Evolutionary conservation across 2,113 vertebrate species (phyloP).

Genomic region (Mugil cephalus): DNA sequence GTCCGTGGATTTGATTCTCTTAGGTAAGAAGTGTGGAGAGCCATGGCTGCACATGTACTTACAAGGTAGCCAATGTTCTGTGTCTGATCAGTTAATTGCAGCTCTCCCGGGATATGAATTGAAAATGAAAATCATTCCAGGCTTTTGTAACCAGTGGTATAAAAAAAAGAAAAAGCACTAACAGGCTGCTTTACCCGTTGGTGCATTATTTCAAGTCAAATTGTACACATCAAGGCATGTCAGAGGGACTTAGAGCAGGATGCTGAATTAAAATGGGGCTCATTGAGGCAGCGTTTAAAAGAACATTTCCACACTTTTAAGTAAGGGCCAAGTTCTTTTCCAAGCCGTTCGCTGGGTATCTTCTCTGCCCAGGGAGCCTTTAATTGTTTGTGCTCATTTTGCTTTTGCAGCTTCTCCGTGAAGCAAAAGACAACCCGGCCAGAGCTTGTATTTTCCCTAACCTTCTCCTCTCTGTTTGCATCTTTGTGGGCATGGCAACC

Average conservation of each 20-base stretch:
- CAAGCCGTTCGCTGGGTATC: background rate
- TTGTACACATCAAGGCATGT: background rate
- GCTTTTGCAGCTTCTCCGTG: slow-evolving; percentile 23
- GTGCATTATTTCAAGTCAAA: background rate
- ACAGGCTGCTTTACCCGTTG: slow-evolving; percentile 12
- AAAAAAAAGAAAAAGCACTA: background rate
- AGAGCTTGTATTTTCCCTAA: slow-evolving; percentile 14
- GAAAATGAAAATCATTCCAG: slow-evolving; percentile 29
- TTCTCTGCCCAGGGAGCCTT: slow-evolving; percentile 15
- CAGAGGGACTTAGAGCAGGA: background rate
- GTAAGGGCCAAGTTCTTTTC: slow-evolving; percentile 12
- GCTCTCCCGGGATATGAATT: slow-evolving; percentile 14
- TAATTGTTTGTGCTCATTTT: slow-evolving; percentile 48
- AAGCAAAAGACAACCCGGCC: slow-evolving; percentile 28
- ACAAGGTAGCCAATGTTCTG: slow-evolving; percentile 44
- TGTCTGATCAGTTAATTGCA: slow-evolving; percentile 25
- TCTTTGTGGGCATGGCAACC: slow-evolving; percentile 72
- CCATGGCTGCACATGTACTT: background rate
- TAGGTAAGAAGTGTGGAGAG: background rate
- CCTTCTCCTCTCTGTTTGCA: slow-evolving; percentile 45
- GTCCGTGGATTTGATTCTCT: slow-evolving; percentile 6
- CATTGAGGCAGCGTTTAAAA: slow-evolving; percentile 15
- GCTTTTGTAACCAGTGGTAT: slow-evolving; percentile 3
- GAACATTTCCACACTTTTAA: slow-evolving; percentile 1
- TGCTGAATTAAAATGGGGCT: slow-evolving; percentile 13